These are phyloP conservation scores for Ateles fusciceps DNA, from an alignment of 2,797 vertebrate species.

Conservation along the genomic window DNA sequence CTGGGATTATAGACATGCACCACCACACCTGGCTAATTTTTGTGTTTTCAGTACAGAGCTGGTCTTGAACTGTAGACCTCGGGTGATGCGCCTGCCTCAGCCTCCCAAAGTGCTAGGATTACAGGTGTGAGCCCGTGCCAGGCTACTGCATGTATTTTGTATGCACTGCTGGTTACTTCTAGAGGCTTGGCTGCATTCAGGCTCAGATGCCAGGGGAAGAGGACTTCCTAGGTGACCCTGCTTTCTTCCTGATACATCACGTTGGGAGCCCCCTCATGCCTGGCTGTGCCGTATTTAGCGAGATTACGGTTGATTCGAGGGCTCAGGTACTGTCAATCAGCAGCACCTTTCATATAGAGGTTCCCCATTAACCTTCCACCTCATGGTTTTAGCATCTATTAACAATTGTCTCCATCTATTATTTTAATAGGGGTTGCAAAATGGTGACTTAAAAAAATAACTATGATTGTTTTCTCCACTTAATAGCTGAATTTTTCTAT, in stretches of 20 bases:
- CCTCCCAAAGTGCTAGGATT: background rate
- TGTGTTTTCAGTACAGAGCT: background rate
- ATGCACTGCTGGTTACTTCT: background rate
- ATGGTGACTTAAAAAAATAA: background rate
- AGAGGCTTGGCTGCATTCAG: background rate
- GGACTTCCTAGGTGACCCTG: accelerated
- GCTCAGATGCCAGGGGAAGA: background rate
- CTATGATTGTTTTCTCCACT: background rate
- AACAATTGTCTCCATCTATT: background rate
- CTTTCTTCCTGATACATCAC: background rate
- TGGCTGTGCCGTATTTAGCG: background rate
- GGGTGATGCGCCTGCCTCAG: background rate
- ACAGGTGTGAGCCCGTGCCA: background rate
- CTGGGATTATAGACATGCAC: background rate
- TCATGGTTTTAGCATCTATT: background rate
- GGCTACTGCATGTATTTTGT: background rate
- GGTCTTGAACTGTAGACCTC: background rate
- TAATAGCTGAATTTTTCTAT: background rate
- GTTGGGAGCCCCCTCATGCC: background rate
- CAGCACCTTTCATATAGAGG: background rate
- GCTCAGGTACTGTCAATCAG: background rate
- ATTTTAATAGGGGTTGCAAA: background rate
- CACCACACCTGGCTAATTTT: background rate
- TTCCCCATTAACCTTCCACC: background rate
- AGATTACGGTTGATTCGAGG: background rate